phyloP scores from a whole-genome alignment of 2,888 invertebrate genomes.

The Gasteruption jaculator region DNA sequence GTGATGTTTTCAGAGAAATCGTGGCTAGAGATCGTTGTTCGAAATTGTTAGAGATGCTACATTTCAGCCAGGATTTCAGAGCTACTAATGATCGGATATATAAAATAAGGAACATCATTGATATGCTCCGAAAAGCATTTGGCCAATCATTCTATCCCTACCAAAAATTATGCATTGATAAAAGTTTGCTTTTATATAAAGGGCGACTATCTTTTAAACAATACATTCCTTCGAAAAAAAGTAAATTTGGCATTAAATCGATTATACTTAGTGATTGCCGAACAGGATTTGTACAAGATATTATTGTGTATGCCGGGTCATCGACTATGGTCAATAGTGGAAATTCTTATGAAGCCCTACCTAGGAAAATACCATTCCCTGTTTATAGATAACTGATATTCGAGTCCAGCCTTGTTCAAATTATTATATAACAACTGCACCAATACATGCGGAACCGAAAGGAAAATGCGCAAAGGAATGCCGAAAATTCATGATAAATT shows the following conservation, averaged over 20 bases:
- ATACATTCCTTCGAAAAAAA: slow-evolving; percentile 5
- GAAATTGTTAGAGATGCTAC: slow-evolving; percentile 1
- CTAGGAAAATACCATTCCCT: slow-evolving; percentile 10
- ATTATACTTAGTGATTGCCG: slow-evolving; percentile 12
- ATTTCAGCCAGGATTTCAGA: slow-evolving; percentile 3
- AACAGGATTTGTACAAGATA: slow-evolving; percentile 13
- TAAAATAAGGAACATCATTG: slow-evolving; percentile 14
- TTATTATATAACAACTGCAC: slow-evolving; percentile 10
- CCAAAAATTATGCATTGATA: slow-evolving; percentile 6
- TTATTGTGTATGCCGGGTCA: slow-evolving; percentile 14
- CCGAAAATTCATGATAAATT: slow-evolving; percentile 7
- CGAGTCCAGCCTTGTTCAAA: slow-evolving; percentile 9
- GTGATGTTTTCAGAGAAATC: slow-evolving; percentile 11
- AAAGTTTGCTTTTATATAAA: slow-evolving; percentile 12
- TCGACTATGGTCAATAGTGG: slow-evolving; percentile 5
- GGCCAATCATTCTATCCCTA: slow-evolving; percentile 11
- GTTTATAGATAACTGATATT: slow-evolving; percentile 13
- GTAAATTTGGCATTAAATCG: slow-evolving; percentile 11
- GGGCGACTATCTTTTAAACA: slow-evolving; percentile 7
- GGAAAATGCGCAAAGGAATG: slow-evolving; percentile 12
- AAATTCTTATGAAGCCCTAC: too few relatives aligned
- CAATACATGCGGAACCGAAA: slow-evolving; percentile 12
- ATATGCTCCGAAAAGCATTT: slow-evolving; percentile 10
- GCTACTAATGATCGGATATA: slow-evolving; percentile 3
- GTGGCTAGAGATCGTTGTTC: slow-evolving; percentile 11